phyloP scores from a whole-genome alignment of 2,797 vertebrate species.

The Buphagus erythrorhynchus region DNA sequence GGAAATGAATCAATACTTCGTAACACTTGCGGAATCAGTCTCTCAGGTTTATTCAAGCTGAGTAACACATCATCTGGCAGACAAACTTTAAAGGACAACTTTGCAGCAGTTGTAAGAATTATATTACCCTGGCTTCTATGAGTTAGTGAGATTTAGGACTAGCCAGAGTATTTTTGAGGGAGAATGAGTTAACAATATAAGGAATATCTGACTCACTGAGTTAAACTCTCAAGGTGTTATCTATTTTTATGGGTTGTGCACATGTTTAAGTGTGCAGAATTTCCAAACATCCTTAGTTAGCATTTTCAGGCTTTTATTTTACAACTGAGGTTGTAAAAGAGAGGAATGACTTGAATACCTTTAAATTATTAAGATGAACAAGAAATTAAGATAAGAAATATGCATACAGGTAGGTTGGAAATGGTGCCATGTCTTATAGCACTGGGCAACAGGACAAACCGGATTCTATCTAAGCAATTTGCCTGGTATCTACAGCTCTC shows the following conservation, averaged over 20 bases:
- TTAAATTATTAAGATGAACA: background rate
- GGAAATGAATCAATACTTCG: constrained; percentile 51
- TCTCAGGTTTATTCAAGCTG: constrained; percentile 40
- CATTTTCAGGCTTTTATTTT: background rate
- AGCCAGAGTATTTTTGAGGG: background rate
- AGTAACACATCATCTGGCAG: constrained; percentile 30
- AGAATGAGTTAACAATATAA: background rate
- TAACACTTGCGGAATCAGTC: constrained; percentile 46
- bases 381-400: background rate
- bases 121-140: background rate
- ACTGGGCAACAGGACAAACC: background rate
- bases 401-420: background rate
- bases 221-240: background rate
- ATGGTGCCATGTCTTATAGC: background rate
- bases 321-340: background rate
- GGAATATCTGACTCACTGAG: background rate
- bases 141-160: background rate
- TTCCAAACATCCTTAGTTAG: background rate
- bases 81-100: constrained; percentile 19
- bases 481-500: background rate
- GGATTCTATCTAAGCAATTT: background rate
- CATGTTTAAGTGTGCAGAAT: background rate
- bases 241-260: background rate
- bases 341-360: background rate
- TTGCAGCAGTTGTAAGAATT: constrained; percentile 10